Base-by-base conservation (phyloP, 2,888 invertebrate species). In the Diarsia brunnea region DNA sequence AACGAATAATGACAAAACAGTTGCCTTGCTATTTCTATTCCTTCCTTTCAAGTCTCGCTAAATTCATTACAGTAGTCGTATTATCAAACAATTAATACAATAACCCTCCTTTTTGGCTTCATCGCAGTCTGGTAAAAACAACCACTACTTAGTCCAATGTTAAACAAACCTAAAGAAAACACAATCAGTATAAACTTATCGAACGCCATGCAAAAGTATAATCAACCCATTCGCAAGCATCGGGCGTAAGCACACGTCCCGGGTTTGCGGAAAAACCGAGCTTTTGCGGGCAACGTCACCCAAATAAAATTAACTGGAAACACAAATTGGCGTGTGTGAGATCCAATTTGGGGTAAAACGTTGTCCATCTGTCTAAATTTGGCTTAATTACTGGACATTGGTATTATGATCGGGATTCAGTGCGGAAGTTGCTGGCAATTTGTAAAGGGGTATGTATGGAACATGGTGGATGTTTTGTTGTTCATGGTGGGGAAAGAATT, bases 271-370 rank as follows among this genome's bases (percentile, higher is more conserved):
- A 85, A 85, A 86, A 84, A 81, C 68, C 73, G 75, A 64, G 72
- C 77, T 74, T 74, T 47, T 73, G 75, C 75, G 78, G 72, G 71
- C 69, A 79, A 79, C 68, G 78, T 82, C 79, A 47, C 72, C 71
- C 77, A 85, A 88, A 86, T 87, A 87, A 88, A 88, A 88, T 87
- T 88, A 88, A 87, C 81, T 77, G 81, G 82, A 75, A 86, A 86
- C 78, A 82, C 85, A 82, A 84, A 88, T 87, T 84, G 84, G 75
- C 78, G 73, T 86, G 84, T 83, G 81, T 76, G 79, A 75, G 78
- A 75, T 76, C 85, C 87, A 87, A 87, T 87, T 87, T 78, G 78
- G 82, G 82, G 68, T 81, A 75, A 75, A 87, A 80, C 80, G 86
- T 74, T 84, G 78, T 87, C 80, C 84, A 87, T 87, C 85, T 84